Evolutionary conservation across 2,888 invertebrate species (phyloP), one percentile per base, ranked within the genome.

Genomic region (Lathronympha strigana): DNA sequence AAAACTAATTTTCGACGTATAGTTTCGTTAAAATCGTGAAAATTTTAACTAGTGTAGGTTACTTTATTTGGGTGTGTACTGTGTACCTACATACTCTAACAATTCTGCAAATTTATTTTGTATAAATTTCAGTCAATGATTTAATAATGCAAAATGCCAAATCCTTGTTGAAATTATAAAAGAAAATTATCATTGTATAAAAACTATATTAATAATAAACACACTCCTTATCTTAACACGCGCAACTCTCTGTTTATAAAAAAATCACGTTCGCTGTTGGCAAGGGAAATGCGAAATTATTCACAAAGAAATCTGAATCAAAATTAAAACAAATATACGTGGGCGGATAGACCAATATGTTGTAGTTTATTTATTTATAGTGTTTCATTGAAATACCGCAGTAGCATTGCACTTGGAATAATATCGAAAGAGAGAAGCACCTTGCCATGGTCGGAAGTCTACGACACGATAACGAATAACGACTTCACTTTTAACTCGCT

Each of bases 191-290:
- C 4, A 31, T 31, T 31, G 21, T 28, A 31, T 57, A 31, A 45
- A 19, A 19, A 40, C 9, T 13, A 40, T 57, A 17, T 40, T 15
- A 38, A 38, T 38, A 38, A 19, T 57, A 28, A 45, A 40, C 57
- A 43, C 45, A 43, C 28, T 23, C 17, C 31, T 57, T 58, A 49
- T 58, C 58, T 23, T 47, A 47, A 55, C 60, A 61, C 66, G 36
- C 53, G 53, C 36, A 33, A 25, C 43, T 25, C 11, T 45, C 9
- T 60, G 64, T 53, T 64, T 64, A 31, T 60, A 15, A 38, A 54
- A 38, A 66, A 61, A 61, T 66, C 60, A 66, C 60, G 53, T 66
- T 61, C 54, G 17, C 23, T 47, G 53, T 47, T 51, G 43, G 60
- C 54, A 53, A 9, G 53, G 25, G 53, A 45, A 21, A 33, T 40